Conservation (phyloP, 2,888 invertebrate genomes). For the Ceraclea dissimilis region DNA sequence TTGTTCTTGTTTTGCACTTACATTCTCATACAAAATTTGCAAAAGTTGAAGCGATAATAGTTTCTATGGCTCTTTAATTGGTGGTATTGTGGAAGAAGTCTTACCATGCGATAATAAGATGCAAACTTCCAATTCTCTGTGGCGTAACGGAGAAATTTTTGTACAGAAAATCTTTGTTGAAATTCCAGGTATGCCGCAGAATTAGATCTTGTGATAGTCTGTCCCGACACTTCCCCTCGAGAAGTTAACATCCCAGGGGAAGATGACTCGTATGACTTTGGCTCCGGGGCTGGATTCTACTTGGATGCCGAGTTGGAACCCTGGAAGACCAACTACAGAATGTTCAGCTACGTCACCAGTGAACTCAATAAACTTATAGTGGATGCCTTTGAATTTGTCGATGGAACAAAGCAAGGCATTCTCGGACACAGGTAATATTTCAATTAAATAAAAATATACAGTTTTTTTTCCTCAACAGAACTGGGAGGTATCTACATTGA, state of each 20-base stretch:
- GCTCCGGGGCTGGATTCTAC: slow-evolving; percentile 93
- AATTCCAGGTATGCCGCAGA: slow-evolving; percentile 69
- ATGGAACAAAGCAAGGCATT: slow-evolving; percentile 58
- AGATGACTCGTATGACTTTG: slow-evolving; percentile 90
- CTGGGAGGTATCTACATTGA: too few species aligned
- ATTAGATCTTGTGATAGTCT: slow-evolving; percentile 78
- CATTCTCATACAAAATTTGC: too few species aligned
- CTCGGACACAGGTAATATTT: slow-evolving; percentile 68
- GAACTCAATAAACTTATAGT: slow-evolving; percentile 73
- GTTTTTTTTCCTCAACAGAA: too few species aligned
- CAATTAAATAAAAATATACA: background rate
- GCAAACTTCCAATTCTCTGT: too few species aligned
- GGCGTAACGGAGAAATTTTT: too few species aligned
- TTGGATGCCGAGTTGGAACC: slow-evolving; percentile 86
- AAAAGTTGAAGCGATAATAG: too few species aligned
- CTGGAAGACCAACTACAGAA: slow-evolving; percentile 88
- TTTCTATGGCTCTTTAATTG: too few species aligned
- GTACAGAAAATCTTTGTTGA: too few species aligned
- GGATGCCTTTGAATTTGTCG: slow-evolving; percentile 58
- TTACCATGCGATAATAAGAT: too few species aligned
- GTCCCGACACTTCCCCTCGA: slow-evolving; percentile 94
- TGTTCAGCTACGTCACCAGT: slow-evolving; percentile 90
- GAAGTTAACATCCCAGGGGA: slow-evolving; percentile 85
- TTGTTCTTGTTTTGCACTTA: too few species aligned
- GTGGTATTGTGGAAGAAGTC: too few species aligned